Evolutionary conservation across 2,797 vertebrate genomes (phyloP).

Genomic region (Myiothlypis chrysogaster): DNA sequence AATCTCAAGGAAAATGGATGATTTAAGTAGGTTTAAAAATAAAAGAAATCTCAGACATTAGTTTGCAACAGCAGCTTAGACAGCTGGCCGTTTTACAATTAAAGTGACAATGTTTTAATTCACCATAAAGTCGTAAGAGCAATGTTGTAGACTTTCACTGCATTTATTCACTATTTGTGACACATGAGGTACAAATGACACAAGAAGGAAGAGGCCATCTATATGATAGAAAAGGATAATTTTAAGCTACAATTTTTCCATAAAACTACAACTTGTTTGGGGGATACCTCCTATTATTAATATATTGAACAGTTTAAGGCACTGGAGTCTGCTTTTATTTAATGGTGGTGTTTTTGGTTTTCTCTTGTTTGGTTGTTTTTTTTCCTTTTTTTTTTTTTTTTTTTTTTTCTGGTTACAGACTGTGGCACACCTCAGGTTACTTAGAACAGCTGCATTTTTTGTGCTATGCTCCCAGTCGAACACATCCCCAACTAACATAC

Average conservation of each 20-base stretch:
- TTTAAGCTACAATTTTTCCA: neutral
- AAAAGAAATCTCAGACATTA: neutral
- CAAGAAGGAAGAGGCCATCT: neutral
- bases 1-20: neutral
- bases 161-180: neutral
- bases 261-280: neutral
- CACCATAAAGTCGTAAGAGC: neutral
- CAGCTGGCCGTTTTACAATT: neutral
- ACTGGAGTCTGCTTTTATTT: neutral
- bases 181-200: neutral
- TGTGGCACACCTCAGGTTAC: neutral
- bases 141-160: neutral
- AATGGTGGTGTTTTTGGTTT: neutral
- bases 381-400: fast-evolving
- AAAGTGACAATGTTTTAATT: neutral
- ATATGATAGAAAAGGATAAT: neutral
- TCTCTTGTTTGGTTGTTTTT: neutral
- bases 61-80: neutral
- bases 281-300: neutral
- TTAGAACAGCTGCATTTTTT: neutral
- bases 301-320: neutral
- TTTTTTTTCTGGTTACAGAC: fast-evolving
- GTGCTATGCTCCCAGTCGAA: neutral
- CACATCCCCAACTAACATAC: neutral
- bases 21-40: neutral